Base-by-base conservation (phyloP, 2,888 invertebrate genomes). In the Caenorhabditis becei region DNA sequence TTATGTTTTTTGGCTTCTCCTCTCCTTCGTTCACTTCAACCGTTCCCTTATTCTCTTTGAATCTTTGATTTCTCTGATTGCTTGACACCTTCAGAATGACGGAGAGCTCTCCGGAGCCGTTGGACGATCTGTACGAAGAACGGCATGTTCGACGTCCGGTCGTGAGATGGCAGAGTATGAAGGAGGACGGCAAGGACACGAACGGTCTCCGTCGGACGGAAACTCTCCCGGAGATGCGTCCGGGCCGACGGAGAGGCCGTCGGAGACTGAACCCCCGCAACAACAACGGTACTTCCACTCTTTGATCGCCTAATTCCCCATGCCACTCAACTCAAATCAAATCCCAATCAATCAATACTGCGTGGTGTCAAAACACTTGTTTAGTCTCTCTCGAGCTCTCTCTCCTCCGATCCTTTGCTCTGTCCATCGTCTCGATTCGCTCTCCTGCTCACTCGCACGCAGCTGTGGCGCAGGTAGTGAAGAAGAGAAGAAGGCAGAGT, bases 31-130 rank as follows among this genome's bases (percentile, higher is more conserved):
- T 32, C 10, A 4, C 10, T 8, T 8, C 32, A 41, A 5, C 41
- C 37, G 24, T 37, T 62, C 23, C 7, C 16, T 7, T 44, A 18
- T 35, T 58, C 61, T 4, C 24, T 47, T 5, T 14, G n/a, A n/a
- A 23, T 11, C 7, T 41, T 11, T 26, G 24, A 20, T 1, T 18
- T 24, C 62, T 1, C 26, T 1, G 28, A 2, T 28, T 49, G 2
- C 10, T 28, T 28, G n/a, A 41, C 41, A 41, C 41, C 41, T 56
- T 63, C 28, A 74, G 77, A 70, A 83, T 83, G 83, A 81, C 82
- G 59, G 84, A 84, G 53, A 84, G 84, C 70, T 86, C 86, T 47
- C 86, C 86, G 66, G 86, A 86, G 67, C 83, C 83, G 53, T 65
- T 86, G 61, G 86, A 86, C 65, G 84, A 86, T 20, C 28, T 86